Percentiles rank a stretch among this genome's conserved stretches.
Conservation (phyloP, 1,140 invertebrate genomes). For the Aphis gossypii region DNA sequence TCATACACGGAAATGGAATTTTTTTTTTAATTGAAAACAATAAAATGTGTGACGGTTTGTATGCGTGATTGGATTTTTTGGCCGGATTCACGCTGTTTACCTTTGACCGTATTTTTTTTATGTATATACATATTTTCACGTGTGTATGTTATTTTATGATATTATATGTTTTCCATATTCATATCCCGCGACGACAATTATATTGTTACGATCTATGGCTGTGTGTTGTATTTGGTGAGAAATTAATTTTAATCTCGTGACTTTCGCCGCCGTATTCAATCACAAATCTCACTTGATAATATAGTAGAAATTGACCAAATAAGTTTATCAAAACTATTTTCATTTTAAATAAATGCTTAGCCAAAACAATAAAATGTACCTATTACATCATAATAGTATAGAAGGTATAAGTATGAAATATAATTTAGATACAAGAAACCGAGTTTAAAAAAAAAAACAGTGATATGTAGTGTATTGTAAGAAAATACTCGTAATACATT, state of each 20-base stretch:
- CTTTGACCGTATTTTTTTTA: constrained; percentile 27
- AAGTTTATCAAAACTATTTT: not conserved
- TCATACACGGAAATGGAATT: constrained; percentile 55
- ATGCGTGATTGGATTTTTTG: constrained; percentile 57
- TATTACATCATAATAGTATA: no score
- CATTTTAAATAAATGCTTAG: not conserved
- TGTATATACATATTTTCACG: not conserved
- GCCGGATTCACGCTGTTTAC: constrained; percentile 57
- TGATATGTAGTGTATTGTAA: no score
- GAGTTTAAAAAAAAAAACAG: no score
- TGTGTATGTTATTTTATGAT: constrained; percentile 24
- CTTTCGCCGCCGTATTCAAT: not conserved
- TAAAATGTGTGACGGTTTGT: constrained; percentile 54
- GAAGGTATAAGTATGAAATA: no score
- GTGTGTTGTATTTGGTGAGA: not conserved
- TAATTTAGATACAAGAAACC: no score
- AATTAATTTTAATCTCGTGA: not conserved
- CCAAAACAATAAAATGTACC: no score
- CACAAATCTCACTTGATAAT: not conserved
- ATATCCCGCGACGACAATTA: constrained; percentile 13
- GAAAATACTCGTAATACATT: no score
- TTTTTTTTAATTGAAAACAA: constrained; percentile 53
- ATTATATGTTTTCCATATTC: not conserved
- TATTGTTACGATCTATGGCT: not conserved
- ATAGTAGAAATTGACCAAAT: not conserved